Evolutionary conservation across 2,797 vertebrate species (phyloP), one percentile per base, ranked within the genome.

Genomic region (Crossoptilon crossoptilon): DNA sequence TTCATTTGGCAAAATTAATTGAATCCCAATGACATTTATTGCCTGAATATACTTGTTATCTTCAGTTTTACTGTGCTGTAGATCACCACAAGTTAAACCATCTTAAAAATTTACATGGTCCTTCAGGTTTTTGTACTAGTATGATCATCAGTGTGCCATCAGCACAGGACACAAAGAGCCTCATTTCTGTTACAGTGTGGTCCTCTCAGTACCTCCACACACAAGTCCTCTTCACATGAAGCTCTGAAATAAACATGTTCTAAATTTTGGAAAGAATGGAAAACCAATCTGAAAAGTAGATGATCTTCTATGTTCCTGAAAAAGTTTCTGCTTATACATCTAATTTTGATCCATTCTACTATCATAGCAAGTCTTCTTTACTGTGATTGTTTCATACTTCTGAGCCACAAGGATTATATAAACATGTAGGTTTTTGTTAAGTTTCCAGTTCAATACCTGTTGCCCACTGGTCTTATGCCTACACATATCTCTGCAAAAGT

Each of bases 301-400:
- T 17, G 10, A 62, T 58, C n/a, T 79, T 26, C 31, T 59, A 56
- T 0, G 1, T 31, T 71, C 23, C 10, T 8, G 46, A 21, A 66
- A 5, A 27, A 68, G 31, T 33, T 26, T 53, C 15, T 67, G 39
- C 62, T 19, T 43, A 43, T 39, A 56, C 26, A 70, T 70, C 14
- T 70, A 49, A 77, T 41, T 55, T 60, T 72, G 41, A 37, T 83
- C 27, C 6, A 21, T 67, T 12, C 37, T 58, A 22, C 60, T 72
- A 8, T 21, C 18, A 13, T 0, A 1, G 44, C 5, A 90, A 82
- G 33, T 19, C 7, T 35, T 60, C 43, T 43, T 59, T 70, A 37
- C 5, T 26, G 3, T 6, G 33, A 66, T 39, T 31, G 58, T 59
- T 68, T 27, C 31, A 48, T 0, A 0, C 5, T 77, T 71, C 14